Base-by-base conservation (phyloP, 1,140 invertebrate genomes). In the Spodoptera litura region DNA sequence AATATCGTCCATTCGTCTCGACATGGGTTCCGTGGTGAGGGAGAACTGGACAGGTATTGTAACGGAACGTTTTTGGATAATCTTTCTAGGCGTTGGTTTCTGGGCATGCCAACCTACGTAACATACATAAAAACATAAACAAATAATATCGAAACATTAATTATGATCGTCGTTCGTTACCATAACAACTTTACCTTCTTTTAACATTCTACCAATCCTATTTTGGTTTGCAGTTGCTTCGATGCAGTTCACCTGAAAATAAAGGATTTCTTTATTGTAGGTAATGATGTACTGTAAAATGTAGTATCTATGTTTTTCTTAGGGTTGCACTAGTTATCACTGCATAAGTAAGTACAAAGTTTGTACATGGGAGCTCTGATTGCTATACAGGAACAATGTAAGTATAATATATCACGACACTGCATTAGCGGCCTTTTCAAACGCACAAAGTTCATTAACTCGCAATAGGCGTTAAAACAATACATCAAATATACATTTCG, bases 201-300 rank as follows among this genome's bases (percentile, higher is more conserved):
- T 85, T 62, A 84, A 81, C 11, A 83, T 74, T 78, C 84, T 84
- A n/a, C 62, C 77, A n/a, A 84, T 53, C 68, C 78, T 70, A 12
- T 62, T 38, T 15, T 15, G 27, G 44, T 73, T 58, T n/a, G 56
- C n/a, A 66, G 25, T 71, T 51, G 44, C 51, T 62, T 91, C 91
- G 51, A 88, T 84, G 78, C 92, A 93, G 66, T 89, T 87, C 15
- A 90, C 83, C 92, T 92, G 88, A 80, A 92, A 92, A 44, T 4
- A 51, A 70, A 52, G 12, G 4, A 31, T 56, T 56, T 0, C 20
- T 25, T 20, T 49, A n/a, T 52, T 49, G 10, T 52, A n/a, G n/a
- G n/a, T n/a, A 31, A 31, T 44, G 38, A 6, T 44, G 38, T 44
- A 27, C 20, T 68, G 9, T 11, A 27, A 6, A 10, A 66, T 44